Percentiles rank a stretch among this genome's conserved stretches.
Conservation (phyloP, 2,888 invertebrate species). For the Scaptomyza reducta region DNA sequence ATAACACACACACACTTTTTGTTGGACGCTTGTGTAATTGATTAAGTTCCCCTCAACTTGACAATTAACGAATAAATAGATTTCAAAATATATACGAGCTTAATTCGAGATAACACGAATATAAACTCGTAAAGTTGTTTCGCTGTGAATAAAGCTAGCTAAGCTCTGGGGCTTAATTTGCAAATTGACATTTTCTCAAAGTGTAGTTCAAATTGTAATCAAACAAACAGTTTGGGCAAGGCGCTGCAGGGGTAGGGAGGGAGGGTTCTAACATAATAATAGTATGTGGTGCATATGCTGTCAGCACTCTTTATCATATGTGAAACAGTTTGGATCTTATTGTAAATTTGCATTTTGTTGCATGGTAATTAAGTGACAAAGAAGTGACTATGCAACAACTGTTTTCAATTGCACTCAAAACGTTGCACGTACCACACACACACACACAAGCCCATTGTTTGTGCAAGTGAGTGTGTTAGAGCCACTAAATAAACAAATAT, state of each 20-base stretch:
- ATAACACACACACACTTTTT: conserved; percentile 32
- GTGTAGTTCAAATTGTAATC: neutral
- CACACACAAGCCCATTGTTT: conserved; percentile 2
- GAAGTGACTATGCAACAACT: conserved; percentile 55
- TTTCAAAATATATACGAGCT: conserved; percentile 14
- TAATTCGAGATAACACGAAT: conserved; percentile 5
- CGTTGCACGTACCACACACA: conserved; percentile 33
- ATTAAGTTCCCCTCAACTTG: conserved; percentile 45
- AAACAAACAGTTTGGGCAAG: neutral
- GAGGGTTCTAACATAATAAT: conserved; percentile 8
- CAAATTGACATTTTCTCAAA: conserved; percentile 8
- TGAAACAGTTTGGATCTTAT: conserved; percentile 22
- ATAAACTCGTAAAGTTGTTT: neutral
- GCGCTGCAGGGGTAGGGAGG: neutral
- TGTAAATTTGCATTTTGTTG: conserved; percentile 46
- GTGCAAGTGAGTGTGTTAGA: conserved; percentile 17
- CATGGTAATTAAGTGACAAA: conserved; percentile 61
- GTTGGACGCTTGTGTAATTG: conserved; percentile 38
- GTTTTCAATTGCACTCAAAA: conserved; percentile 46
- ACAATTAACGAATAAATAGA: conserved; percentile 32
- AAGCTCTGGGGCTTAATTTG: neutral
- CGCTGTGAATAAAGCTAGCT: neutral
- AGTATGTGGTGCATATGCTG: conserved; percentile 7
- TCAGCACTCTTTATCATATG: neutral
- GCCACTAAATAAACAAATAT: conserved; percentile 61